These are phyloP conservation scores for Euspilapteryx auroguttella DNA, from an alignment of 2,888 invertebrate genomes.

Conservation along the genomic window DNA sequence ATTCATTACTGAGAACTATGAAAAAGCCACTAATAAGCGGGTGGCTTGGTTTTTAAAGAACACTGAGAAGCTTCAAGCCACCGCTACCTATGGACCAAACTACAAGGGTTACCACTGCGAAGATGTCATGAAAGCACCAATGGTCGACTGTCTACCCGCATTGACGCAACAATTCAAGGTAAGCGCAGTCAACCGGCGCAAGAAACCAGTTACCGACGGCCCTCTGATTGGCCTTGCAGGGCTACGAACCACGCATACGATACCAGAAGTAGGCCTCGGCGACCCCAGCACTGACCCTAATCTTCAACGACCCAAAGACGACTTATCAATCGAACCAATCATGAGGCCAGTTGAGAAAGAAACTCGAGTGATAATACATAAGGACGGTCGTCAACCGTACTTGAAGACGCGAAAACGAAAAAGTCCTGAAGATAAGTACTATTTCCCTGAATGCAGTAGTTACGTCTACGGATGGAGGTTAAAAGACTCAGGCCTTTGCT, in stretches of 20 bases:
- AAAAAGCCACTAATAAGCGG: no score
- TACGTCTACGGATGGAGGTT: slow-evolving; percentile 13
- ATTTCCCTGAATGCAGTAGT: slow-evolving; percentile 13
- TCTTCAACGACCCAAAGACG: background rate
- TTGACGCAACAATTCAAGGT: no score
- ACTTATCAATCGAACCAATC: slow-evolving; percentile 1
- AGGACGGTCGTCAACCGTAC: slow-evolving; percentile 9
- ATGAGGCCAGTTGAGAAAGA: slow-evolving; percentile 8
- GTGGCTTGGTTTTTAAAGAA: no score
- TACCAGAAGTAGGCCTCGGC: slow-evolving; percentile 20
- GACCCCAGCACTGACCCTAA: slow-evolving; percentile 19
- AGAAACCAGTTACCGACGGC: slow-evolving; percentile 14
- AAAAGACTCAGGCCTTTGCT: no score
- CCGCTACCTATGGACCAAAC: no score
- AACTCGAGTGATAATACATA: slow-evolving; percentile 6
- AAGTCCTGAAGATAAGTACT: slow-evolving; percentile 13
- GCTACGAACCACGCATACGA: slow-evolving; percentile 17
- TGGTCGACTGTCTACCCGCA: no score
- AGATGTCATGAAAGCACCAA: no score
- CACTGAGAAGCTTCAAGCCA: no score
- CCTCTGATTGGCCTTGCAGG: slow-evolving; percentile 11
- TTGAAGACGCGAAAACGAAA: slow-evolving; percentile 10
- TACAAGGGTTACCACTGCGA: no score
- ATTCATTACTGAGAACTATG: no score
- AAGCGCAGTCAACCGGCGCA: slow-evolving; percentile 16